Base-by-base conservation (phyloP, 2,797 vertebrate genomes). In the Galaxias olidus region DNA sequence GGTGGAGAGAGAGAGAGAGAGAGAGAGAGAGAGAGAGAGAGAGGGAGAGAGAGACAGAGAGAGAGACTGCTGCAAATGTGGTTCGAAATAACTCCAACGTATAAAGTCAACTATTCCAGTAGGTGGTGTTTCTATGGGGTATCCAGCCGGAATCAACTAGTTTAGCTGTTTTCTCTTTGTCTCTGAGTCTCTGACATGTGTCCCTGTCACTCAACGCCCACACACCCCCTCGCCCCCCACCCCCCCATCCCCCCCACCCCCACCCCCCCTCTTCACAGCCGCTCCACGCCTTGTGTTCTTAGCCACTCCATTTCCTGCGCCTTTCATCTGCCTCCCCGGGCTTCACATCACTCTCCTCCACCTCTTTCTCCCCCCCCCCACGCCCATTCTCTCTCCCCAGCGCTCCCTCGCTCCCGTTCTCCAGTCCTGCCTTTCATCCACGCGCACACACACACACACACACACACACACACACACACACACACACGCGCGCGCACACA, bases 381-480 rank as follows among this genome's bases (percentile, higher is more conserved):
- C 10, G 51, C 54, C 49, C 69, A 67, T 72, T 73, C 62, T 80
- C 74, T 61, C 53, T 54, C 53, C 61, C 65, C 57, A 73, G 66
- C 6, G 30, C 30, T 30, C 30, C 30, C 30, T 30, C 30, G 30
- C 30, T 30, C 30, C 42, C 58, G 15, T 46, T 53, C 62, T 75
- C 15, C 55, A 49, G 61, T 56, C 62, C 64, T 56, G 74, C 9
- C 18, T 48, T 43, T 30, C 30, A 30, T 30, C 30, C 30, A 30
- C 6, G 30, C 54, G n/a, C n/a, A n/a, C n/a, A n/a, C n/a, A n/a
- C n/a, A n/a, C n/a, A n/a, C n/a, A n/a, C n/a, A n/a, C n/a, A n/a
- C n/a, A n/a, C n/a, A n/a, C n/a, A n/a, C n/a, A n/a, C n/a, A n/a
- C n/a, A n/a, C n/a, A n/a, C n/a, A n/a, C n/a, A n/a, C n/a, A n/a